phyloP scores from a whole-genome alignment of 2,113 vertebrate species.

The Dascyllus trimaculatus region DNA sequence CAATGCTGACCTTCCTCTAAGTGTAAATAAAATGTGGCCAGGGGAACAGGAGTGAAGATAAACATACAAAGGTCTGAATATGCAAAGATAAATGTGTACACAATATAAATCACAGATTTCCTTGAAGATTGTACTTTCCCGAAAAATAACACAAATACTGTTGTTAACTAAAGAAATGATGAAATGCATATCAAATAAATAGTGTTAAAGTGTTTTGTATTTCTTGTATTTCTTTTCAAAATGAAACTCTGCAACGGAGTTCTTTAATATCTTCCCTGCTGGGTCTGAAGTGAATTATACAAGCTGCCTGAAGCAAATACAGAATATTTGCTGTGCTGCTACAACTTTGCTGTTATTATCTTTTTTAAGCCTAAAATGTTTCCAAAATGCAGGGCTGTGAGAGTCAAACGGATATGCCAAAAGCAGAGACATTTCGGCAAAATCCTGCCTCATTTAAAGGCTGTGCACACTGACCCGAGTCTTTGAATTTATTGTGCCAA shows the following conservation, averaged over 20 bases:
- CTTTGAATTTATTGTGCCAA: slow-evolving; percentile 16
- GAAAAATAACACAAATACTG: slow-evolving; percentile 19
- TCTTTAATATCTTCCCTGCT: slow-evolving; percentile 58
- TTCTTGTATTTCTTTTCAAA: slow-evolving; percentile 17
- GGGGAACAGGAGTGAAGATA: background rate
- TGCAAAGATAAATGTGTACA: slow-evolving; percentile 1
- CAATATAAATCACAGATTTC: background rate
- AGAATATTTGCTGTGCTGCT: slow-evolving; percentile 51
- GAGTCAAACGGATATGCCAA: slow-evolving; percentile 25
- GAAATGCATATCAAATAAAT: slow-evolving; percentile 52
- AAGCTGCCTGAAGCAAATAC: slow-evolving; percentile 66
- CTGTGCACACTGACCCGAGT: slow-evolving; percentile 12
- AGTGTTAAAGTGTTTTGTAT: slow-evolving; percentile 8
- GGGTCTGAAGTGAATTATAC: slow-evolving; percentile 63
- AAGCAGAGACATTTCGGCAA: background rate
- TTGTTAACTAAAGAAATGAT: slow-evolving; percentile 28
- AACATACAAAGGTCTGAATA: background rate
- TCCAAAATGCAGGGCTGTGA: slow-evolving; percentile 9
- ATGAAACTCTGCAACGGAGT: slow-evolving; percentile 39
- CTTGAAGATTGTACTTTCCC: slow-evolving; percentile 8
- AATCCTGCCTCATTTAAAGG: background rate
- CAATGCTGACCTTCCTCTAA: background rate
- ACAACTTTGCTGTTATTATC: slow-evolving; percentile 41
- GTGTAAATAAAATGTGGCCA: background rate
- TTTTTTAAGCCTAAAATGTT: slow-evolving; percentile 13